Evolutionary conservation across 2,113 vertebrate species (phyloP).

Genomic region (Cephalopholis sonnerati): DNA sequence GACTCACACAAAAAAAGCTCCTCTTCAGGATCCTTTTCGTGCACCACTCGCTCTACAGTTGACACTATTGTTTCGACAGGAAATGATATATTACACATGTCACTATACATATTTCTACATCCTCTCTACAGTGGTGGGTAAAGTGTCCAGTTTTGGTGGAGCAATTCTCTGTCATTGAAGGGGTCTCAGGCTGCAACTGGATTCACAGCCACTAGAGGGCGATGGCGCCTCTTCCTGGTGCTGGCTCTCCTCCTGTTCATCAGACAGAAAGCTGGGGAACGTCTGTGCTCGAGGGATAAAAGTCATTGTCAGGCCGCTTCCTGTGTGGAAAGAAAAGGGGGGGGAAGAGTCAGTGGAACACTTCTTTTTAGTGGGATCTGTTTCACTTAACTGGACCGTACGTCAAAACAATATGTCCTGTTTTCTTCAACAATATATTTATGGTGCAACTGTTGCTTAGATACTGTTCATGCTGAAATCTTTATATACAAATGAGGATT

Average conservation of each 20-base stretch:
- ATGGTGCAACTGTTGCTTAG: constrained; percentile 62
- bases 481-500: constrained; percentile 19
- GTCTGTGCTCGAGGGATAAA: constrained; percentile 96
- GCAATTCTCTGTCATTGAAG: constrained; percentile 89
- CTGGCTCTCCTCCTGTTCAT: constrained; percentile 79
- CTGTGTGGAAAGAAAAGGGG: constrained; percentile 71
- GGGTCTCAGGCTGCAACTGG: constrained; percentile 89
- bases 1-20: constrained; percentile 58
- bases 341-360: neutral
- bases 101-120: constrained; percentile 82
- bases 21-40: constrained; percentile 36
- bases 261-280: constrained; percentile 93
- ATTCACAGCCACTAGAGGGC: constrained; percentile 90
- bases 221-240: constrained; percentile 87
- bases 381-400: neutral
- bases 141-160: constrained; percentile 79
- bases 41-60: constrained; percentile 68
- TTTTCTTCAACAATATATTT: neutral
- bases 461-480: constrained; percentile 22
- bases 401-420: neutral
- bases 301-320: constrained; percentile 86
- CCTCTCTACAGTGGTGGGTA: constrained; percentile 68
- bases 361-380: neutral
- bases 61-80: constrained; percentile 66
- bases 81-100: constrained; percentile 79